phyloP scores from a whole-genome alignment of 1,140 invertebrate genomes.

The Bradynema listronoti region DNA sequence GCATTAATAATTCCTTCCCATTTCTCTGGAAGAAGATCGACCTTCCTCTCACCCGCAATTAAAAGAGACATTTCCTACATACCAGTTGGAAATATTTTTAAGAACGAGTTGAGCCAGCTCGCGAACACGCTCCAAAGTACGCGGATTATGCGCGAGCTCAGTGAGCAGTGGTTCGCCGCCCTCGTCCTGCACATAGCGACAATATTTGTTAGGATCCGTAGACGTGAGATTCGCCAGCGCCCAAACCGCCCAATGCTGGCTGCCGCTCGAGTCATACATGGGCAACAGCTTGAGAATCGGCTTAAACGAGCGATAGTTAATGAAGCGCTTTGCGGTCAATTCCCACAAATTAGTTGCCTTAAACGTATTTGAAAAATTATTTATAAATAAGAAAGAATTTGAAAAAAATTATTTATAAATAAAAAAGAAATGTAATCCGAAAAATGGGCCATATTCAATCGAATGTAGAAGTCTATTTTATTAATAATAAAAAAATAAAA shows the following conservation, averaged over 20 bases:
- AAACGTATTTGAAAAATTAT: constrained; percentile 25
- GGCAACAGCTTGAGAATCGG: constrained; percentile 49
- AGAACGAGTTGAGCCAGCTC: constrained; percentile 16
- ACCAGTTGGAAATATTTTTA: constrained; percentile 22
- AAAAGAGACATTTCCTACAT: neutral
- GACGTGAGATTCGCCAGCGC: constrained; percentile 84
- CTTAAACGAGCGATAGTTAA: constrained; percentile 74
- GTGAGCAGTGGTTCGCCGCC: constrained; percentile 71
- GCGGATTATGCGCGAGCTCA: constrained; percentile 9
- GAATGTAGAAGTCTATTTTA: too few species aligned
- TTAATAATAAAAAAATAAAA: too few species aligned
- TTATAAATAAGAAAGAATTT: constrained; percentile 3
- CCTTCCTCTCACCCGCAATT: too few species aligned
- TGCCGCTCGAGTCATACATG: constrained; percentile 42
- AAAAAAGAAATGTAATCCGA: too few species aligned
- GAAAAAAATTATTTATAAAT: too few species aligned
- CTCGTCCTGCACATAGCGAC: constrained; percentile 74
- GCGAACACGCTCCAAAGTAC: neutral
- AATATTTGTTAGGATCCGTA: constrained; percentile 73
- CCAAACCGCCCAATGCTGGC: constrained; percentile 69
- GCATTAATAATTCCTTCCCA: too few species aligned
- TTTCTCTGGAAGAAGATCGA: too few species aligned
- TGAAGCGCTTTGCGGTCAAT: constrained; percentile 76
- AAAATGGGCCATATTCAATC: too few species aligned
- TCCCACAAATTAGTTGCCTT: constrained; percentile 79